Percentiles rank a stretch among this genome's conserved stretches.
phyloP scores from a whole-genome alignment of 2,888 invertebrate species.

The Agrochola lota region DNA sequence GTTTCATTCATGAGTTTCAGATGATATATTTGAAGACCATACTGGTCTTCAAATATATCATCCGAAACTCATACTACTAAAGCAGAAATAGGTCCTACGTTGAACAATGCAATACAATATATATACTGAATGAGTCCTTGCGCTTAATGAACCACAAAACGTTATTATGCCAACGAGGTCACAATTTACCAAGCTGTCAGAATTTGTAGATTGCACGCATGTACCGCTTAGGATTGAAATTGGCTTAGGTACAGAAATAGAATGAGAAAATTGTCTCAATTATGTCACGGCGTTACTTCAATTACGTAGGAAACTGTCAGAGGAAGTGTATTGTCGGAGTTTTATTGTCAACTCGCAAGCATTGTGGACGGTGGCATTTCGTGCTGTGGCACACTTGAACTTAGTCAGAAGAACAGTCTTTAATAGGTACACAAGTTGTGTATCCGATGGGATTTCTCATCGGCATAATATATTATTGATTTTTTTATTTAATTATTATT shows the following conservation, averaged over 20 bases:
- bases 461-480: neutral
- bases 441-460: neutral
- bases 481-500: too few relatives aligned
- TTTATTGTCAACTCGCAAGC: slow-evolving; percentile 28
- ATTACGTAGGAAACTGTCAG: slow-evolving; percentile 67
- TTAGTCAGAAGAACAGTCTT: neutral
- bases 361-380: neutral
- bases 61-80: too few relatives aligned
- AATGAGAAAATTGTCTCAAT: slow-evolving; percentile 74
- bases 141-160: slow-evolving; percentile 23
- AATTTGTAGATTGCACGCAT: slow-evolving; percentile 62
- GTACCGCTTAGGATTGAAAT: slow-evolving; percentile 61
- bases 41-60: too few relatives aligned
- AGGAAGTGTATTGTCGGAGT: slow-evolving; percentile 58
- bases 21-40: neutral
- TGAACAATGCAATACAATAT: slow-evolving; percentile 1
- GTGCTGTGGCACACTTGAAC: neutral
- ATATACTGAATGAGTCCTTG: slow-evolving; percentile 17
- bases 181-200: slow-evolving; percentile 41
- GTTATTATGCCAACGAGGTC: slow-evolving; percentile 31
- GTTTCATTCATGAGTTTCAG: neutral
- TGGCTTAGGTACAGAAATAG: slow-evolving; percentile 72
- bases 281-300: slow-evolving; percentile 69
- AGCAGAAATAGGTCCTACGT: neutral
- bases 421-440: neutral